A percentile compares a stretch with the other conserved stretches of the same genome.
phyloP scores from a whole-genome alignment of 2,113 vertebrate species.

The Pampusana beccarii region DNA sequence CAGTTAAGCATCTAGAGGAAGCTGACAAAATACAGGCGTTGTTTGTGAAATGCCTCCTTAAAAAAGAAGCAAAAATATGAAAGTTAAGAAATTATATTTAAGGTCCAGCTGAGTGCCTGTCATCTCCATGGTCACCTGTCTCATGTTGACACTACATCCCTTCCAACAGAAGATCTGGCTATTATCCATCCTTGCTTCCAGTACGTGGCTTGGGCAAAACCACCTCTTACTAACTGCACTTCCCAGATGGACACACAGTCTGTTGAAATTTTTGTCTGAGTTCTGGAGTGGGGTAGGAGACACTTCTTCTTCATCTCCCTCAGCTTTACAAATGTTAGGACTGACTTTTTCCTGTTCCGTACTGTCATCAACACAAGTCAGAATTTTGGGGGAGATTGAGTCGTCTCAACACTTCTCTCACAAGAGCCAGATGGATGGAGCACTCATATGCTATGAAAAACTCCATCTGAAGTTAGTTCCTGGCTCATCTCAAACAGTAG shows the following conservation, averaged over 20 bases:
- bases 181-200: neutral
- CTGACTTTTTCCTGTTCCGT: neutral
- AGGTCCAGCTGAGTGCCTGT: neutral
- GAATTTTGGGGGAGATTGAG: neutral
- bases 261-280: neutral
- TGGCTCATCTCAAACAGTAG: neutral
- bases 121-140: neutral
- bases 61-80: neutral
- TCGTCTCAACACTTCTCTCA: neutral
- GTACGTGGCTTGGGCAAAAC: neutral
- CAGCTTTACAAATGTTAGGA: neutral
- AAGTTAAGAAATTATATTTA: neutral
- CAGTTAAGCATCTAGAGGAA: neutral
- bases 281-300: neutral
- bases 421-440: neutral
- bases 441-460: neutral
- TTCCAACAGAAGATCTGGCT: neutral
- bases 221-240: neutral
- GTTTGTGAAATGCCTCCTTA: neutral
- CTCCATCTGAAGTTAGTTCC: neutral
- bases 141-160: neutral
- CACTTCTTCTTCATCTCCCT: neutral
- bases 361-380: neutral
- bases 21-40: neutral
- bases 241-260: neutral